Base-by-base conservation (phyloP, 2,113 vertebrate genomes). In the Pseudonaja textilis region DNA sequence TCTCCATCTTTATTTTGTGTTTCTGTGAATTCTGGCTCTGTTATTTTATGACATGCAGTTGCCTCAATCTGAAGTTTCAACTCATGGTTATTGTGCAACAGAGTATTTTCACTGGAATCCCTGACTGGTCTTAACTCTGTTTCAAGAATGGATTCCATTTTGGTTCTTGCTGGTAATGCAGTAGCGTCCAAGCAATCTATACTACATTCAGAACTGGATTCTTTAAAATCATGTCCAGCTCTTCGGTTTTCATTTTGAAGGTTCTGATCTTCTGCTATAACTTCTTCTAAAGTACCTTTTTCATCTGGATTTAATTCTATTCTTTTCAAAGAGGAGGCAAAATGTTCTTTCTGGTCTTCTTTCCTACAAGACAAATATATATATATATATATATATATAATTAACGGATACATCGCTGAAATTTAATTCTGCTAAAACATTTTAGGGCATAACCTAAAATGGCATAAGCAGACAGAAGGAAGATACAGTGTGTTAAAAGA, bases 281-380 rank as follows among this genome's bases (percentile, higher is more conserved):
- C 0, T 91, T 69, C 64, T 92, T 6, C 0, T 0, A 91, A 89
- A 91, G 90, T 74, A 92, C 29, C 88, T 85, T 96, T 95, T 91
- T 96, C 93, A 87, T 93, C 96, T 95, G 95, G 94, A 92, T 42
- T 52, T 96, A 96, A 93, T 55, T 97, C 95, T 93, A 88, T 14
- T 92, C 88, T 69, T 50, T 96, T 93, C 55, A 52, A 52, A 95
- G 93, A 87, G 55, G 94, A 94, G 90, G 86, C 87, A 90, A 61
- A 90, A 89, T 39, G 45, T 81, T 96, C 87, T 93, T 94, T 96
- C 94, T 96, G 96, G 64, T 95, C 93, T 95, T 81, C 94, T 89
- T 95, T 61, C 94, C 98, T 98, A 95, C 88, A 98, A 97, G 59
- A 96, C 74, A 95, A 93, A 96, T 4, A 93, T n/a, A 6, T 54